A percentile compares a stretch with the other conserved stretches of the same genome.
Conservation (phyloP, 2,888 invertebrate genomes). For the Exephanes ischioxanthus region DNA sequence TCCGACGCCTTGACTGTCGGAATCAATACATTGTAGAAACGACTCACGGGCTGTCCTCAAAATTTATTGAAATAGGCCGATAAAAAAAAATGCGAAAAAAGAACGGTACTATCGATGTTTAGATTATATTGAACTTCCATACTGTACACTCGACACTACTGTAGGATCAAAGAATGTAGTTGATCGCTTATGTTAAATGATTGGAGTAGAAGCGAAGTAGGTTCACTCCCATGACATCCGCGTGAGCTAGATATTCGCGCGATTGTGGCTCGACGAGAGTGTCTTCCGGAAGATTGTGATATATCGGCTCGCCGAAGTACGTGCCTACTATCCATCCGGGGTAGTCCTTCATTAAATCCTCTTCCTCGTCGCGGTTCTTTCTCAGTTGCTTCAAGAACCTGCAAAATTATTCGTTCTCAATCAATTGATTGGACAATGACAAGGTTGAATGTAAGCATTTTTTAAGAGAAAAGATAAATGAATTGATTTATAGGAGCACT, state of each 20-base stretch:
- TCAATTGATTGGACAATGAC: not conserved
- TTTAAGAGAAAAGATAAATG: not conserved
- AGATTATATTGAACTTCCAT: slow-evolving; percentile 24
- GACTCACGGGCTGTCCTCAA: not conserved
- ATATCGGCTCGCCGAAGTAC: slow-evolving; percentile 94
- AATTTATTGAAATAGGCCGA: not conserved
- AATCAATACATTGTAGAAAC: not conserved
- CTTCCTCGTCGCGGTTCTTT: slow-evolving; percentile 93
- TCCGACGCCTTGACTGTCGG: not conserved
- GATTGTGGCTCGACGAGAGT: slow-evolving; percentile 88
- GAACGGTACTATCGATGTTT: slow-evolving; percentile 26
- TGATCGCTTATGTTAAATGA: slow-evolving; percentile 35
- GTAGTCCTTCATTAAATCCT: slow-evolving; percentile 94
- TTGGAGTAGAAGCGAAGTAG: not conserved
- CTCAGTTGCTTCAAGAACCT: slow-evolving; percentile 91
- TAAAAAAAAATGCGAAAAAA: not conserved
- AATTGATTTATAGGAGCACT: too few relatives aligned
- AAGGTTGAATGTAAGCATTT: not conserved
- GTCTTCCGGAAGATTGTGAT: slow-evolving; percentile 85
- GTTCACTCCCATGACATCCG: not conserved
- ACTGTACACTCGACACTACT: slow-evolving; percentile 51
- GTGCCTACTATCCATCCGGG: slow-evolving; percentile 97
- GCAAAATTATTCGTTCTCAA: slow-evolving; percentile 48
- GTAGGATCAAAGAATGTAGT: not conserved
- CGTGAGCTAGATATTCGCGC: slow-evolving; percentile 91